phyloP scores from a whole-genome alignment of 1,140 invertebrate genomes.

The Chlorops oryzae region DNA sequence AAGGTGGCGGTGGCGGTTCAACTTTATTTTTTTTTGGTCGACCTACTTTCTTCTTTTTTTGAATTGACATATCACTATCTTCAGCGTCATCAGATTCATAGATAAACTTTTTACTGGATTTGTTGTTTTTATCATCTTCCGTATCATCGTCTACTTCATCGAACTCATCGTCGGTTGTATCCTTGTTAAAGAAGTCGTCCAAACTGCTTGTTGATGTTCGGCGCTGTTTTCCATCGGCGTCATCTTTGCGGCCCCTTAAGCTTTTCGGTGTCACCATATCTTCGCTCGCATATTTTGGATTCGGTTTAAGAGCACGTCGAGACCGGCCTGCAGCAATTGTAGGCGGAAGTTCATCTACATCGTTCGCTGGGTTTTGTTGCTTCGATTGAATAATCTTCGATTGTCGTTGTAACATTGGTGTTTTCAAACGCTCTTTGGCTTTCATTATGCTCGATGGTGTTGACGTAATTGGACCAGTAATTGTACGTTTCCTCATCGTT shows the following conservation, averaged over 20 bases:
- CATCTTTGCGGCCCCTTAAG: not conserved
- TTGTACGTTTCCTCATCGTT: too few relatives aligned
- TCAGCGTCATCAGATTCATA: too few relatives aligned
- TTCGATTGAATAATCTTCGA: conserved; percentile 8
- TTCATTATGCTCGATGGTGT: too few relatives aligned
- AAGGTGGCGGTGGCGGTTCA: too few relatives aligned
- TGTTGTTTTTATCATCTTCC: not conserved
- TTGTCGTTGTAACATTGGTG: too few relatives aligned
- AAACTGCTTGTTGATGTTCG: conserved; percentile 12
- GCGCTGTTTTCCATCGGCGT: not conserved
- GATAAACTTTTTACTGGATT: conserved; percentile 1
- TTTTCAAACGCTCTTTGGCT: too few relatives aligned
- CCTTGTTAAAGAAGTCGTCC: conserved; percentile 23
- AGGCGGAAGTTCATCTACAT: conserved; percentile 22
- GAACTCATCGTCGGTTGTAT: conserved; percentile 20
- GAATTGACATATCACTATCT: not conserved
- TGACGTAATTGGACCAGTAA: too few relatives aligned
- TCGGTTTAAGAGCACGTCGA: conserved; percentile 43
- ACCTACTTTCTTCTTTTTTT: too few relatives aligned
- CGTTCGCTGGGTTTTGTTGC: conserved; percentile 7
- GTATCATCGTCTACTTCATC: conserved; percentile 24
- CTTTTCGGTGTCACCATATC: conserved; percentile 37
- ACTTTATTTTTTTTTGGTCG: too few relatives aligned
- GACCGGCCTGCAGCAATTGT: conserved; percentile 41
- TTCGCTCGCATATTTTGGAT: conserved; percentile 44